These are phyloP conservation scores for Ricordea florida DNA, from an alignment of 92 coral and sea anemone genomes.

Conservation along the genomic window DNA sequence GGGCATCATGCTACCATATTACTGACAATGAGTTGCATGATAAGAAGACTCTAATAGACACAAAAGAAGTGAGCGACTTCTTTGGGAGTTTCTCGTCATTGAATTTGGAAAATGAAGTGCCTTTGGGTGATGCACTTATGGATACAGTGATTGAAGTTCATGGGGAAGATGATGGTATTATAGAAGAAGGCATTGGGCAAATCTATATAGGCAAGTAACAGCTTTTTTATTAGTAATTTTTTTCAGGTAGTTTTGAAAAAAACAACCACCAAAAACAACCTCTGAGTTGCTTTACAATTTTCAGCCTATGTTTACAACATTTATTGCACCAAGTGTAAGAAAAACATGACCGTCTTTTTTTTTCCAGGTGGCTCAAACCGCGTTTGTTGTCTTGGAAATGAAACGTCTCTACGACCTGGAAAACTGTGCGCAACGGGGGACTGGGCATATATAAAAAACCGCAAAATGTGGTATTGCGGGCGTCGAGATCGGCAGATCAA, in stretches of 20 bases:
- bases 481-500: slow-evolving; percentile 87
- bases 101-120: slow-evolving; percentile 28
- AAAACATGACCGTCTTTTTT: not conserved
- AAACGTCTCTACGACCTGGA: slow-evolving; percentile 37
- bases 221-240: too few species aligned
- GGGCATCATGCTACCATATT: slow-evolving; percentile 85
- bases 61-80: not conserved
- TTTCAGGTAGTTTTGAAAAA: too few species aligned
- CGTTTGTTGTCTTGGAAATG: slow-evolving; percentile 81
- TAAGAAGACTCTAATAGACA: not conserved
- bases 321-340: not conserved
- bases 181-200: slow-evolving; percentile 75
- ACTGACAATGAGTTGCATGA: slow-evolving; percentile 48
- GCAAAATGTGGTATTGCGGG: slow-evolving; percentile 77
- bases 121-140: slow-evolving; percentile 60
- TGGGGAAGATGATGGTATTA: slow-evolving; percentile 33
- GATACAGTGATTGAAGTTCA: slow-evolving; percentile 68
- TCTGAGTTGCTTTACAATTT: too few species aligned
- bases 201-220: slow-evolving; percentile 83
- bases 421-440: slow-evolving; percentile 86
- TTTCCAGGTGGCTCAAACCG: slow-evolving; percentile 79
- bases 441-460: slow-evolving; percentile 65
- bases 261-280: too few species aligned
- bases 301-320: too few species aligned
- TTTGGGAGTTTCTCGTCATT: not conserved